Evolutionary conservation across 1,140 invertebrate genomes (phyloP).

Genomic region (Batillaria attramentaria): DNA sequence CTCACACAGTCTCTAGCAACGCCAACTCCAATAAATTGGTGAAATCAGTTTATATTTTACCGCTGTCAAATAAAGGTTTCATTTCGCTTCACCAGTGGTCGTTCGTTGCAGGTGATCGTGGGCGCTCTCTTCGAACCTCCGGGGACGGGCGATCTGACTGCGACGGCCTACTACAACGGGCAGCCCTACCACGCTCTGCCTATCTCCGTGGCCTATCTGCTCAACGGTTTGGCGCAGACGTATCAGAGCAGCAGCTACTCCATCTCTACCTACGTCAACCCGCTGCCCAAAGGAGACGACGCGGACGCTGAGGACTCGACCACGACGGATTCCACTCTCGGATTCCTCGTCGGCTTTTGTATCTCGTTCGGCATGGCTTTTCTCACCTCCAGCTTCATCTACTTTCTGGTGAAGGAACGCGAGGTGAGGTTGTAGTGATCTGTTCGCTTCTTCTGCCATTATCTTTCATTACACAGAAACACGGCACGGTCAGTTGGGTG

Average conservation of each 20-base stretch:
- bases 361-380: constrained; percentile 59
- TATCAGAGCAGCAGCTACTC: constrained; percentile 25
- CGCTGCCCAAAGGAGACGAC: constrained; percentile 43
- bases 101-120: constrained; percentile 47
- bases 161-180: constrained; percentile 71
- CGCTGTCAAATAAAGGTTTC: constrained; percentile 62
- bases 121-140: constrained; percentile 48
- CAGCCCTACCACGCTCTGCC: constrained; percentile 80
- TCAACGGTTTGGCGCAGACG: constrained; percentile 74
- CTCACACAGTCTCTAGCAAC: no score
- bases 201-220: constrained; percentile 75
- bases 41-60: constrained; percentile 49
- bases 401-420: constrained; percentile 66
- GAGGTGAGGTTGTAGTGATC: constrained; percentile 33
- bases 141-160: not conserved
- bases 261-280: constrained; percentile 48
- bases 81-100: constrained; percentile 36
- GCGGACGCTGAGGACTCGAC: constrained; percentile 41
- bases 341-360: constrained; percentile 45
- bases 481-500: no score
- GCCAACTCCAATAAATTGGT: no score
- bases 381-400: constrained; percentile 62
- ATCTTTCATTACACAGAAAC: no score
- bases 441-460: no score
- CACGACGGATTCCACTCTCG: not conserved